Base-by-base conservation (phyloP, 2,113 vertebrate species). In the Pyxicephalus adspersus region DNA sequence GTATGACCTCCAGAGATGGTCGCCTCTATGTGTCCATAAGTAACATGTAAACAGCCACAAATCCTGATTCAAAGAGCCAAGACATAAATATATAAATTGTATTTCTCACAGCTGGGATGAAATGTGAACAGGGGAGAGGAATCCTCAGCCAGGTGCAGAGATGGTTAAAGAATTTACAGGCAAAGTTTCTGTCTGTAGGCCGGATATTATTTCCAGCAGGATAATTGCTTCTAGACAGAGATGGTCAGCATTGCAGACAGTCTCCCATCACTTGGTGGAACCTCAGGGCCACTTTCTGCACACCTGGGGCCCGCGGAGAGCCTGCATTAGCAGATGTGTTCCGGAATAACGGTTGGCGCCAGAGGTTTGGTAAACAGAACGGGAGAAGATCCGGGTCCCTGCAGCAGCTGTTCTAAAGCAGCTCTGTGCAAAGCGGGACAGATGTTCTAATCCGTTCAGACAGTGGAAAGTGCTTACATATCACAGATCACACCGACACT, bases 351-450 rank as follows among this genome's bases (percentile, higher is more conserved):
- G 55, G 3, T n/a, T 8, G 45, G 23, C 18, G n/a, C 26, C n/a
- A 5, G 25, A 54, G 76, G 63, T 52, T 52, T 54, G 6, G 11
- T n/a, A 77, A 65, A 3, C 26, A 77, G 63, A 66, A 66, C 26
- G 29, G 17, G 28, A 55, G 20, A 34, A 55, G 7, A 29, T 52
- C 31, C 4, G 16, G 1, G 51, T 31, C 76, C 60, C 76, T 5
- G 51, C 11, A 19, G 76, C 76, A 77, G 76, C 19, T 77, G 76
- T 23, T 65, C 28, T n/a, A 65, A 31, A n/a, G 61, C 28, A 15
- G 19, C 75, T 77, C 51, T 52, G 76, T 18, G 29, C 50, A 5
- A 29, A 20, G 15, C 15, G 18, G 5, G 54, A 63, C 76, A 77
- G 63, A 77, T 77, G 76, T 57, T 66, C n/a, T 54, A 66, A 54